A percentile compares a stretch with the other conserved stretches of the same genome.
Evolutionary conservation across 2,113 vertebrate species (phyloP).

Genomic region (Melanotaenia duboulayi): DNA sequence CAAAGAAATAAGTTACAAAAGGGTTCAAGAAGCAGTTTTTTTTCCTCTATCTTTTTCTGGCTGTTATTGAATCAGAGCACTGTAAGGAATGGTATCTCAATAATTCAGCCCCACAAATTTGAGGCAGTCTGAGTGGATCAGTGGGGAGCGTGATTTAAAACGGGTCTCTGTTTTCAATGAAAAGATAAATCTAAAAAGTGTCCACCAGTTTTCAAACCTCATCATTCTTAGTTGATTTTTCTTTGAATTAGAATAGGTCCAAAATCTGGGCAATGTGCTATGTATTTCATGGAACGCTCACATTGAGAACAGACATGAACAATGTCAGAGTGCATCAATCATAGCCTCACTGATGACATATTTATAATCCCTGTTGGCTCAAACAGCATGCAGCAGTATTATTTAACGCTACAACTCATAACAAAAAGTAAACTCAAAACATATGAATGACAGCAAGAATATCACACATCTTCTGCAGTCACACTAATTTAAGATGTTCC

Average conservation of each 20-base stretch:
- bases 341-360: background rate
- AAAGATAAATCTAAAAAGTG: conserved; percentile 1
- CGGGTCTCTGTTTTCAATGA: background rate
- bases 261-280: background rate
- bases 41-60: background rate
- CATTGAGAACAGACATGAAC: background rate
- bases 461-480: background rate
- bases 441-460: background rate
- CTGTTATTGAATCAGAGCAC: background rate
- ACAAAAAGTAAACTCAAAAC: background rate
- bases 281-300: background rate
- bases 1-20: conserved; percentile 5
- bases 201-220: background rate
- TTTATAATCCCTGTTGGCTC: background rate
- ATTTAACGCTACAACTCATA: conserved; percentile 6
- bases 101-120: background rate
- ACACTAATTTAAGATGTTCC: background rate
- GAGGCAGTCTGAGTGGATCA: background rate
- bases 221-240: background rate
- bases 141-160: conserved; percentile 5
- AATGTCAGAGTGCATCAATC: background rate
- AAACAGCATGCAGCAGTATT: conserved; percentile 3
- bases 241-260: background rate
- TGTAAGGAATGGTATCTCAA: background rate
- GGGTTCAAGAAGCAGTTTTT: background rate